Evolutionary conservation across 2,797 vertebrate species (phyloP).

Genomic region (Pogoniulus pusillus): DNA sequence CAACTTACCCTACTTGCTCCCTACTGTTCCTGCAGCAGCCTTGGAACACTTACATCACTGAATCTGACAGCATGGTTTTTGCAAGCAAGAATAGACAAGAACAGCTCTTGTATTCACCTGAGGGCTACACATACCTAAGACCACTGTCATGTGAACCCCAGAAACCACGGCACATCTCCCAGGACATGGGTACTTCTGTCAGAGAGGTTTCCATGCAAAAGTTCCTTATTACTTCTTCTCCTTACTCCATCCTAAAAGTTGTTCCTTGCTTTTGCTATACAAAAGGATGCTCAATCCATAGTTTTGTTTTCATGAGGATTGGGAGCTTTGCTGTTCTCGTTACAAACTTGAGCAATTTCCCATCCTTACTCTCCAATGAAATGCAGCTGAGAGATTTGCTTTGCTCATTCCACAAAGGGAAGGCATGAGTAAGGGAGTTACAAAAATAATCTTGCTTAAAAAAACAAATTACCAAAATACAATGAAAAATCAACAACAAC

Average conservation of each 20-base stretch:
- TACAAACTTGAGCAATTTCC: not conserved
- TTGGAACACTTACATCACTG: not conserved
- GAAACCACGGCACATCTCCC: not conserved
- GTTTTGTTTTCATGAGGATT: not conserved
- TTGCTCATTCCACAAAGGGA: not conserved
- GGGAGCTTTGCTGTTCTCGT: not conserved
- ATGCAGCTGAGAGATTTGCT: not conserved
- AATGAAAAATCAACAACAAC: accelerated
- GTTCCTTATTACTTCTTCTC: not conserved
- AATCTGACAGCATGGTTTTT: not conserved
- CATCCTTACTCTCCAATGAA: not conserved
- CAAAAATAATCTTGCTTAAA: not conserved
- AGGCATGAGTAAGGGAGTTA: not conserved
- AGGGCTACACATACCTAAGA: not conserved
- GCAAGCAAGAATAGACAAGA: not conserved
- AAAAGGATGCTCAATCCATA: not conserved
- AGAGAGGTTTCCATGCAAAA: not conserved
- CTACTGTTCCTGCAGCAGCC: not conserved
- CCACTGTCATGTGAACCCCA: accelerated
- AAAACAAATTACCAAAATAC: not conserved
- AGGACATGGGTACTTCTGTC: not conserved
- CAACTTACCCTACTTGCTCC: not conserved
- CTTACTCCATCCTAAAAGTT: not conserved
- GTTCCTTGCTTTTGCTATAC: accelerated
- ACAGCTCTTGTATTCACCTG: not conserved